phyloP scores from a whole-genome alignment of 2,888 invertebrate genomes.

The Tenthredo livida region DNA sequence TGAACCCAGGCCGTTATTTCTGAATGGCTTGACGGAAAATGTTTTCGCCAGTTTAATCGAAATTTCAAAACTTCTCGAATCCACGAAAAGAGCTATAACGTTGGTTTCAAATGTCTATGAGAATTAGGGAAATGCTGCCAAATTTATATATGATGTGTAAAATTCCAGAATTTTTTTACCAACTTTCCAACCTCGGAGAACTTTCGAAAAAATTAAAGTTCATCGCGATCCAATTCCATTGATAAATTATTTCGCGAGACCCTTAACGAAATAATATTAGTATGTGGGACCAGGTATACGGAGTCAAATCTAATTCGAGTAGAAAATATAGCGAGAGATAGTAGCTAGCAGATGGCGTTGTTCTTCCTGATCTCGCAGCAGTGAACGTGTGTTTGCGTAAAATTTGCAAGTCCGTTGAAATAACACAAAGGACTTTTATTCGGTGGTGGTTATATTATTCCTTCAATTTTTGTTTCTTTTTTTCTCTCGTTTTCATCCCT shows the following conservation, averaged over 20 bases:
- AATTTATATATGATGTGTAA: not conserved
- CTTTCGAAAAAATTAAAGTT: not conserved
- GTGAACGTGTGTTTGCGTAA: slow-evolving; percentile 41
- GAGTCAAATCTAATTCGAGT: slow-evolving; percentile 11
- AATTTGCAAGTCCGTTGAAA: slow-evolving; percentile 52
- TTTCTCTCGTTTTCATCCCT: not conserved
- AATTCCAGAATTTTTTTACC: not conserved
- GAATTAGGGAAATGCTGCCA: not conserved
- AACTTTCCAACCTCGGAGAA: not conserved
- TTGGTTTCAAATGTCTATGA: not conserved
- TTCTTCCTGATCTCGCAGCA: slow-evolving; percentile 4
- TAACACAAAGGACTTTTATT: slow-evolving; percentile 43
- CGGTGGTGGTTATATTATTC: not conserved
- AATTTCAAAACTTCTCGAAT: not conserved
- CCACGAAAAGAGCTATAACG: not conserved
- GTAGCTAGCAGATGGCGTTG: not conserved
- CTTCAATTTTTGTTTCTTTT: slow-evolving; percentile 36
- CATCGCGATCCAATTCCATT: not conserved
- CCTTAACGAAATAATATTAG: not conserved
- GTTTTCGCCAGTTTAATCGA: not conserved
- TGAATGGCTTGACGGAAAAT: no score
- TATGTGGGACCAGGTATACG: not conserved
- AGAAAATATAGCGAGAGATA: not conserved
- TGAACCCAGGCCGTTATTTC: no score
- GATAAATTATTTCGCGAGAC: not conserved